Conservation (phyloP, 2,888 invertebrate genomes). For the Torymus texanus region DNA sequence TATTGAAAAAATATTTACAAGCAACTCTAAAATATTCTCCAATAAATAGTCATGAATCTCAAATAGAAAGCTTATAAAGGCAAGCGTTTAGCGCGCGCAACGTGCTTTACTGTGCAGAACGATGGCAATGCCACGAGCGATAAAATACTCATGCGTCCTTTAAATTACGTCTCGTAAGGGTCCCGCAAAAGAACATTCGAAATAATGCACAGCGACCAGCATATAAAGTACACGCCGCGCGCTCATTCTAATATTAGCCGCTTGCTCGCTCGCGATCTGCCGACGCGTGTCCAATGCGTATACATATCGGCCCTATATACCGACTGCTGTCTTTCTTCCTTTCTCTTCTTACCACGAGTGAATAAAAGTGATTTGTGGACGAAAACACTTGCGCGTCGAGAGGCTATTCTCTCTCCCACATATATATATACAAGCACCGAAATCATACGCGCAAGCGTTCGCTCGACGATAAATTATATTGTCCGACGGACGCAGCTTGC, state of each 20-base stretch:
- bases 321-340: not conserved
- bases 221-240: not conserved
- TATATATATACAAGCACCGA: not conserved
- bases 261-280: not conserved
- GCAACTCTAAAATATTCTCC: too few relatives aligned
- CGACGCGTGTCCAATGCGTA: slow-evolving; percentile 20
- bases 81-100: too few relatives aligned
- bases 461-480: slow-evolving; percentile 34
- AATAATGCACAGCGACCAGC: not conserved
- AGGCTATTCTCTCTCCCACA: not conserved
- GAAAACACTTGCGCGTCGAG: slow-evolving; percentile 40
- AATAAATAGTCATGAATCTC: too few relatives aligned
- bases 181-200: slow-evolving; percentile 19
- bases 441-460: not conserved
- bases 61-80: too few relatives aligned
- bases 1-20: too few relatives aligned
- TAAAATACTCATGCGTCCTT: slow-evolving; percentile 16
- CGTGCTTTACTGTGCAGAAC: not conserved
- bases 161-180: slow-evolving; percentile 17
- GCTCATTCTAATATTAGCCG: slow-evolving; percentile 41
- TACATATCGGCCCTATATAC: not conserved
- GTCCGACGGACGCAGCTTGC: not conserved
- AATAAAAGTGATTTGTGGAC: slow-evolving; percentile 50
- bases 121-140: not conserved
- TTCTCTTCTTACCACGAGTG: not conserved